A percentile compares a stretch with the other conserved stretches of the same genome.
These are phyloP conservation scores for Speoplatyrhinus poulsoni DNA, from an alignment of 2,113 vertebrate genomes.

Conservation along the genomic window DNA sequence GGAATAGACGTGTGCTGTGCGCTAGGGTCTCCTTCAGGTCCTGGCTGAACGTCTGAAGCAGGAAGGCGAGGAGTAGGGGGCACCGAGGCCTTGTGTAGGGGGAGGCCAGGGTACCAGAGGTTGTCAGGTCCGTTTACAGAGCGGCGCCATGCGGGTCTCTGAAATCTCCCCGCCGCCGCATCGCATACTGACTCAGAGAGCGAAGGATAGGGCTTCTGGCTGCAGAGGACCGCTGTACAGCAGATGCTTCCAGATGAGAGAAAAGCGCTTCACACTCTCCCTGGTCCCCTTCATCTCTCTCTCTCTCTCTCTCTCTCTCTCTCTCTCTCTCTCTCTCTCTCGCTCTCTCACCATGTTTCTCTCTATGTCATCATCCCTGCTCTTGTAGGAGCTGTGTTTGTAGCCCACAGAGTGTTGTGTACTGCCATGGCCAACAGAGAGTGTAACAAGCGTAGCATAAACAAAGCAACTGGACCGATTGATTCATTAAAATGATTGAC, in stretches of 20 bases:
- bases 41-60: conserved; percentile 15
- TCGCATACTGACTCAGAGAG: conserved; percentile 59
- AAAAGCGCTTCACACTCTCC: conserved; percentile 44
- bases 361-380: not conserved
- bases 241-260: conserved; percentile 42
- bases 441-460: too few relatives aligned
- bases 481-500: too few relatives aligned
- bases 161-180: conserved; percentile 48
- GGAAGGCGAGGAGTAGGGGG: conserved; percentile 14
- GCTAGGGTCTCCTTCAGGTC: conserved; percentile 23
- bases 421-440: too few relatives aligned
- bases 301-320: conserved; percentile 19
- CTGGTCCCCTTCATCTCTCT: conserved; percentile 48
- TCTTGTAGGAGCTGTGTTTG: not conserved
- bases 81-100: conserved; percentile 24
- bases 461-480: too few relatives aligned
- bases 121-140: conserved; percentile 65
- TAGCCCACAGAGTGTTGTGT: too few relatives aligned
- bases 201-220: conserved; percentile 43
- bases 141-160: conserved; percentile 52
- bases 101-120: conserved; percentile 57
- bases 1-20: not conserved
- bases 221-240: conserved; percentile 49
- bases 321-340: conserved; percentile 1
- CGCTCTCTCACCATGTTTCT: not conserved